Percentiles rank a stretch among this genome's conserved stretches.
Evolutionary conservation across 2,797 vertebrate species (phyloP).

Genomic region (Tamandua tetradactyla): DNA sequence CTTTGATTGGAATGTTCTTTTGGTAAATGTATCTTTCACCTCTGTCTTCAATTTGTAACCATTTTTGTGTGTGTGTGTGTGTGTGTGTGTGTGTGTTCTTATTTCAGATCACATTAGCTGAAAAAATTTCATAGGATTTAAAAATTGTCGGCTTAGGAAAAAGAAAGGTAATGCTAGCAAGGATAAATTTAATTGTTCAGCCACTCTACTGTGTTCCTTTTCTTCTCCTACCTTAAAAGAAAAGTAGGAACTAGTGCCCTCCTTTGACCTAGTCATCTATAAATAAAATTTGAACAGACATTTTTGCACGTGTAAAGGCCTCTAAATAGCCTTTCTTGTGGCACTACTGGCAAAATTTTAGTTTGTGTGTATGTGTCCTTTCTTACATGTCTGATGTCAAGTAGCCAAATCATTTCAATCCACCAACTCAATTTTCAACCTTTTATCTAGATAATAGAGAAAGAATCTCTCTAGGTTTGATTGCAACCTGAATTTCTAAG

Average conservation of each 20-base stretch:
- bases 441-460: slow-evolving; percentile 29
- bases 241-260: background rate
- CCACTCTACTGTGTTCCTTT: background rate
- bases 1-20: slow-evolving; percentile 21
- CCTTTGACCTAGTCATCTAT: background rate
- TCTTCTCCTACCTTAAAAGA: background rate
- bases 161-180: background rate
- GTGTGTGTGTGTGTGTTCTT: background rate
- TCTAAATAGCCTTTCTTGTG: background rate
- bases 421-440: slow-evolving; percentile 7
- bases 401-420: slow-evolving; percentile 42
- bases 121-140: slow-evolving; percentile 31
- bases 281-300: background rate
- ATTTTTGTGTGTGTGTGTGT: too few relatives aligned
- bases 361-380: background rate
- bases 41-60: background rate
- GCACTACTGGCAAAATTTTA: background rate
- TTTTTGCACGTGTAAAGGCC: background rate
- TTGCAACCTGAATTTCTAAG: slow-evolving; percentile 59
- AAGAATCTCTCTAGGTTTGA: slow-evolving; percentile 25
- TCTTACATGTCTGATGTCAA: background rate
- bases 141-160: background rate
- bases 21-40: background rate
- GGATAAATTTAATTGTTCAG: background rate
- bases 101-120: background rate